Conservation (phyloP, 1,140 invertebrate species). For the Neomicropteryx cornuta region DNA sequence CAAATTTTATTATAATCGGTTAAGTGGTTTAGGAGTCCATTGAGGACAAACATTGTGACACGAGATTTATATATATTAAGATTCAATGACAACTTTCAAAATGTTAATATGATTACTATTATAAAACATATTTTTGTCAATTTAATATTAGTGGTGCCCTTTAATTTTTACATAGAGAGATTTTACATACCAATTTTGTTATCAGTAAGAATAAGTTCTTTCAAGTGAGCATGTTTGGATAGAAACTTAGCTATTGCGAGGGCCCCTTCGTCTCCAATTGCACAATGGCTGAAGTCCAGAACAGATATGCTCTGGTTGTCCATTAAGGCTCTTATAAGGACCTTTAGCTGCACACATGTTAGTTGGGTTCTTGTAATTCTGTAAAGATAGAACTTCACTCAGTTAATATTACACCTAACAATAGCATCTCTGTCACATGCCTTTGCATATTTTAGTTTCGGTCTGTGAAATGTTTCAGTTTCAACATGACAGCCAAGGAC, state of each 20-base stretch:
- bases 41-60: too few relatives aligned
- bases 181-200: conserved; percentile 33
- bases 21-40: too few relatives aligned
- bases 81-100: background rate
- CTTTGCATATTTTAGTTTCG: too few relatives aligned
- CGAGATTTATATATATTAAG: background rate
- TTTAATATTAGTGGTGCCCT: too few relatives aligned
- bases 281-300: conserved; percentile 39
- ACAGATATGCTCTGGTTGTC: conserved; percentile 28
- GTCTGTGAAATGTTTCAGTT: too few relatives aligned
- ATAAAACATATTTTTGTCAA: too few relatives aligned
- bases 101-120: too few relatives aligned
- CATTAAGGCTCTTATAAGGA: conserved; percentile 31
- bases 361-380: conserved; percentile 38
- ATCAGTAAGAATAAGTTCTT: conserved; percentile 30
- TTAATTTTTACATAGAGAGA: too few relatives aligned
- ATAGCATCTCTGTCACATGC: too few relatives aligned
- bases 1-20: background rate
- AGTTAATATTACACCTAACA: too few relatives aligned
- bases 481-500: too few relatives aligned
- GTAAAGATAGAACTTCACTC: conserved; percentile 14
- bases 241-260: conserved; percentile 32
- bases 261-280: conserved; percentile 33
- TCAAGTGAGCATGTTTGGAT: conserved; percentile 27
- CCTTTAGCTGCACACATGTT: conserved; percentile 35